These are phyloP conservation scores for Pantherophis vulpinus DNA, from an alignment of 2,797 vertebrate genomes.

Conservation along the genomic window DNA sequence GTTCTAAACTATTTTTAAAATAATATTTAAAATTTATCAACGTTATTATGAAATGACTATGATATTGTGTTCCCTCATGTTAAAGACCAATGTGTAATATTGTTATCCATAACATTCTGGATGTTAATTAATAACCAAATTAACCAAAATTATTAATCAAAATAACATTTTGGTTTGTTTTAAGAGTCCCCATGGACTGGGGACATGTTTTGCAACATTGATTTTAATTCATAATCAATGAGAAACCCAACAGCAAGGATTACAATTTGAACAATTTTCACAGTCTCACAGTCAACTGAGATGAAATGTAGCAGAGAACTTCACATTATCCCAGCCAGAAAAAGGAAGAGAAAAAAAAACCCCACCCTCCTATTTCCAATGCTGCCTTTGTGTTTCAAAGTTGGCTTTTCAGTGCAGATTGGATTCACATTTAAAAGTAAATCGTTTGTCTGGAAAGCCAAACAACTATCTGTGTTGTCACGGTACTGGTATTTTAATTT, in stretches of 20 bases:
- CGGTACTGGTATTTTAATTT: slow-evolving; percentile 52
- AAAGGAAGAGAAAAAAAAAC: background rate
- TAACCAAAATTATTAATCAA: background rate
- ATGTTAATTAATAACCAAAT: too few species aligned
- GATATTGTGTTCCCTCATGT: slow-evolving; percentile 13
- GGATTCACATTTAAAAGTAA: slow-evolving; percentile 67
- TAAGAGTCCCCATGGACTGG: slow-evolving; percentile 54
- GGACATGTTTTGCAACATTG: slow-evolving; percentile 62
- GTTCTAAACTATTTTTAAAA: background rate
- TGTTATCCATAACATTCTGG: slow-evolving; percentile 2
- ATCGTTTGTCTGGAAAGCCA: slow-evolving; percentile 55
- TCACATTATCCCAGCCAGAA: slow-evolving; percentile 50
- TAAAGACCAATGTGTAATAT: slow-evolving; percentile 19
- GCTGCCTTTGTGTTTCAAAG: slow-evolving; percentile 59
- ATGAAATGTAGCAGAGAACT: slow-evolving; percentile 37
- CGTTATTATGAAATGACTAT: slow-evolving; percentile 1
- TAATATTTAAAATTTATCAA: slow-evolving; percentile 1
- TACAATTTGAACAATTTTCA: slow-evolving; percentile 53
- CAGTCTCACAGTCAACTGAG: slow-evolving; percentile 40
- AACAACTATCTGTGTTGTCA: slow-evolving; percentile 60
- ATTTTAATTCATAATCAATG: slow-evolving; percentile 46
- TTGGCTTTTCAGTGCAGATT: slow-evolving; percentile 50
- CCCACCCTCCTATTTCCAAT: slow-evolving; percentile 19
- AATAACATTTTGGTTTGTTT: slow-evolving; percentile 50
- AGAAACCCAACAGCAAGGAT: slow-evolving; percentile 44